These are phyloP conservation scores for Cynaeus angustus DNA, from an alignment of 2,888 invertebrate species.

Conservation along the genomic window DNA sequence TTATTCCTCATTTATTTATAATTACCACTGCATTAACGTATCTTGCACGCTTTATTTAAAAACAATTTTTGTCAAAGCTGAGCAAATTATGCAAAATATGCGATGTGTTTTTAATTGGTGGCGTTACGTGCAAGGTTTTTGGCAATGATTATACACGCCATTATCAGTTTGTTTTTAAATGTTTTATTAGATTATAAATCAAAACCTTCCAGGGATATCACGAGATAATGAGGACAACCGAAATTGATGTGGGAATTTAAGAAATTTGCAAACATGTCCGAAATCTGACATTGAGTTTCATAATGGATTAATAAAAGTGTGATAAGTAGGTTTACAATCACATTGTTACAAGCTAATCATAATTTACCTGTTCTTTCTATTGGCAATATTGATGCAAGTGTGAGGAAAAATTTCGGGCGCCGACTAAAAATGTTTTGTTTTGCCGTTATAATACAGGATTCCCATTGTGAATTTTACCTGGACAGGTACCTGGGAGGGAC, in stretches of 20 bases:
- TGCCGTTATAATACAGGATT: slow-evolving; percentile 32
- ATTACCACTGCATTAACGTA: slow-evolving; percentile 32
- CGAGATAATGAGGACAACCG: slow-evolving; percentile 33
- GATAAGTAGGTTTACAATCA: slow-evolving; percentile 26
- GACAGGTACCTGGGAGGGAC: slow-evolving; percentile 46
- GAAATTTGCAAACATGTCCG: slow-evolving; percentile 11
- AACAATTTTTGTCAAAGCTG: slow-evolving; percentile 26
- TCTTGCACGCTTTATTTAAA: slow-evolving; percentile 30
- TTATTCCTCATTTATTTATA: slow-evolving; percentile 44
- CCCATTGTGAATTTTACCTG: slow-evolving; percentile 51
- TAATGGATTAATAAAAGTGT: slow-evolving; percentile 27
- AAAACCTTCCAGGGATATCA: slow-evolving; percentile 42
- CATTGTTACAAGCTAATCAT: slow-evolving; percentile 14
- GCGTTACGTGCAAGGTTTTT: slow-evolving; percentile 35
- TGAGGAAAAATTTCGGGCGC: slow-evolving; percentile 15
- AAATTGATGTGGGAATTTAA: slow-evolving; percentile 1
- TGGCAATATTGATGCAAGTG: not conserved
- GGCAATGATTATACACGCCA: slow-evolving; percentile 36
- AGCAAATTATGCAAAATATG: slow-evolving; percentile 20
- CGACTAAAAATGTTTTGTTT: slow-evolving; percentile 47
- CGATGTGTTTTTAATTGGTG: slow-evolving; percentile 27
- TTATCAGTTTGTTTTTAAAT: slow-evolving; percentile 51
- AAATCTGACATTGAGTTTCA: slow-evolving; percentile 16
- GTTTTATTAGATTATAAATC: slow-evolving; percentile 51
- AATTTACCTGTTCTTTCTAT: slow-evolving; percentile 8